A percentile compares a stretch with the other conserved stretches of the same genome.
These are phyloP conservation scores for Dasysyrphus albostriatus DNA, from an alignment of 2,888 invertebrate species.

Conservation along the genomic window DNA sequence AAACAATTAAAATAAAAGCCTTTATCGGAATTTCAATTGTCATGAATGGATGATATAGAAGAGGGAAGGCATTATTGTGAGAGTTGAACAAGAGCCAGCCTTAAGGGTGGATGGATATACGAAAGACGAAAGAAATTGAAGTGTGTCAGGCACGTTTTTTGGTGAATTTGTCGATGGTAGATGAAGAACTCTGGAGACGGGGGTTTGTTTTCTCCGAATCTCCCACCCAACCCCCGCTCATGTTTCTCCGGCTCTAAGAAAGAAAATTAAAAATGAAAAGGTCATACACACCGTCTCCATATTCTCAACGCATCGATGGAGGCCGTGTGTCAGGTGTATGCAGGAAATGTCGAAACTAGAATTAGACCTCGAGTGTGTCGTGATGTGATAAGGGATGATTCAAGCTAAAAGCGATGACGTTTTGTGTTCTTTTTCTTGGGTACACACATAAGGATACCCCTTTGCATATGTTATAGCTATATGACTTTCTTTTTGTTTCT, in stretches of 20 bases:
- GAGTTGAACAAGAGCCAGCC: slow-evolving; percentile 3
- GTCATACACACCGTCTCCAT: slow-evolving; percentile 34
- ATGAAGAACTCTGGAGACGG: not conserved
- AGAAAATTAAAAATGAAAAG: slow-evolving; percentile 60
- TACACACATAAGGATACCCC: slow-evolving; percentile 3
- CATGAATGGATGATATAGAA: slow-evolving; percentile 55
- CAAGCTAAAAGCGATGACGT: slow-evolving; percentile 42
- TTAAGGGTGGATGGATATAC: not conserved
- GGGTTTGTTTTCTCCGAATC: not conserved
- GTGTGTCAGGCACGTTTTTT: slow-evolving; percentile 76
- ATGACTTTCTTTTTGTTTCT: slow-evolving; percentile 33
- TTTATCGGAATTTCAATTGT: slow-evolving; percentile 76
- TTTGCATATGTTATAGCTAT: slow-evolving; percentile 45
- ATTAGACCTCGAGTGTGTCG: slow-evolving; percentile 5
- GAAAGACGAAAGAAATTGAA: slow-evolving; percentile 56
- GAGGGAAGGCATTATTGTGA: not conserved
- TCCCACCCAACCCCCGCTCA: no score
- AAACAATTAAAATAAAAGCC: slow-evolving; percentile 76
- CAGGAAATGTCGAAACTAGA: slow-evolving; percentile 21
- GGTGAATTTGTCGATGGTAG: slow-evolving; percentile 5
- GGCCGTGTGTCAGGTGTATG: not conserved
- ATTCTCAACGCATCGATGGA: not conserved
- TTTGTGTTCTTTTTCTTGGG: not conserved
- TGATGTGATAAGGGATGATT: slow-evolving; percentile 35
- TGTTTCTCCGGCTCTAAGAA: not conserved